These are phyloP conservation scores for Pteronotus mesoamericanus DNA, from an alignment of 2,797 vertebrate species.

Conservation along the genomic window DNA sequence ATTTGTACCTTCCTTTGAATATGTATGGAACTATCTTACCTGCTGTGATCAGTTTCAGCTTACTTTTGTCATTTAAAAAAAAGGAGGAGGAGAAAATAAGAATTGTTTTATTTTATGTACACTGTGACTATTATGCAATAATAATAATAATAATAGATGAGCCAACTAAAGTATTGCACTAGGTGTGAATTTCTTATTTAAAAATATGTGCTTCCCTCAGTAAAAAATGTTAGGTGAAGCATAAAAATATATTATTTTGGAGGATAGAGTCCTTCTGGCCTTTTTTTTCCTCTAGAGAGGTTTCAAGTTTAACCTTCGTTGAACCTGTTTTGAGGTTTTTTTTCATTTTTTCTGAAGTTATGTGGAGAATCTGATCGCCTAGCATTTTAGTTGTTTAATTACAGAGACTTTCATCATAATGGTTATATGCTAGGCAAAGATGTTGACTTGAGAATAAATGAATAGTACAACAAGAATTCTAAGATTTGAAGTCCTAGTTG, in stretches of 20 bases:
- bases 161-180: conserved; percentile 31
- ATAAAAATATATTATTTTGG: conserved; percentile 45
- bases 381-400: conserved; percentile 18
- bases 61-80: conserved; percentile 25
- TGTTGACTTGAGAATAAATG: not conserved
- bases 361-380: not conserved
- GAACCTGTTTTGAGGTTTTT: conserved; percentile 42
- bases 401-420: conserved; percentile 2
- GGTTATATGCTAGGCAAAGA: not conserved
- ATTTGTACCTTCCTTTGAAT: conserved; percentile 69
- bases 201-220: conserved; percentile 38
- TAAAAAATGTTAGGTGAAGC: conserved; percentile 39
- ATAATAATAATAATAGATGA: conserved; percentile 64
- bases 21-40: conserved; percentile 46
- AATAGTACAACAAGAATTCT: not conserved
- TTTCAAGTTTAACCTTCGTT: conserved; percentile 29
- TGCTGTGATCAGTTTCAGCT: conserved; percentile 61
- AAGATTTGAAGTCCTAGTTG: not conserved
- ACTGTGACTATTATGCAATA: conserved; percentile 48
- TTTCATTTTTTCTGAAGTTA: conserved; percentile 2
- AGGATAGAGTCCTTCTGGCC: conserved; percentile 27
- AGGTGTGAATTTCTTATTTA: conserved; percentile 58
- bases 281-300: not conserved
- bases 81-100: conserved; percentile 13
- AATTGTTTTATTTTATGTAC: conserved; percentile 60